Evolutionary conservation across 2,888 invertebrate genomes (phyloP), one percentile per base, ranked within the genome.

Genomic region (Platypus cylindrus): DNA sequence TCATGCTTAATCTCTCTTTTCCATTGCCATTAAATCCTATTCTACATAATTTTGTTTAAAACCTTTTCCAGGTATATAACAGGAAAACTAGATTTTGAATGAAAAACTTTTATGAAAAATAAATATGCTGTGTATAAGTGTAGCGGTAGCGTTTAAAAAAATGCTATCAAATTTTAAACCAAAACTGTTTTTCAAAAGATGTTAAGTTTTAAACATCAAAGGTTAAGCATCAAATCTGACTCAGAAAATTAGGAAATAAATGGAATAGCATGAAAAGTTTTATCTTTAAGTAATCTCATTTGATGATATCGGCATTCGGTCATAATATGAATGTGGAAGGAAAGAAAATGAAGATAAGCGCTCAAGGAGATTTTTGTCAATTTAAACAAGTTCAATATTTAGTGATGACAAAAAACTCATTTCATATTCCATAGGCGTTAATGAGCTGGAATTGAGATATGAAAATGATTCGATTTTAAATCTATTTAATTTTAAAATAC

Each of bases 301-400:
- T 54, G 54, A 55, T 55, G 55, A 53, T 54, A 55, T 55, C 54
- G 52, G 52, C 45, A 48, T 49, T 51, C 49, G 48, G 38, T 49
- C 52, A 50, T 48, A 48, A 50, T 45, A 50, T 45, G 38, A 38
- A 30, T 13, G 22, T 12, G 29, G 24, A 28, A 30, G 14, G 23
- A 37, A 37, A 31, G 31, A 17, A 30, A 30, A 28, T 13, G 17
- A 24, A 29, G 37, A 30, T 33, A 37, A 17, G 23, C 15, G 22
- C 3, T 11, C 8, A 25, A 25, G 12, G 12, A 9, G 4, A 27
- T 12, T 14, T 14, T 27, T 27, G 13, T 27, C 15, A 5, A 3
- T 9, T 27, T 14, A n/a, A n/a, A n/a, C n/a, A n/a, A n/a, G n/a
- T n/a, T n/a, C n/a, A n/a, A n/a, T n/a, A n/a, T n/a, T n/a, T n/a